Base-by-base conservation (phyloP, 1,140 invertebrate genomes). In the Drosophila seguyi region DNA sequence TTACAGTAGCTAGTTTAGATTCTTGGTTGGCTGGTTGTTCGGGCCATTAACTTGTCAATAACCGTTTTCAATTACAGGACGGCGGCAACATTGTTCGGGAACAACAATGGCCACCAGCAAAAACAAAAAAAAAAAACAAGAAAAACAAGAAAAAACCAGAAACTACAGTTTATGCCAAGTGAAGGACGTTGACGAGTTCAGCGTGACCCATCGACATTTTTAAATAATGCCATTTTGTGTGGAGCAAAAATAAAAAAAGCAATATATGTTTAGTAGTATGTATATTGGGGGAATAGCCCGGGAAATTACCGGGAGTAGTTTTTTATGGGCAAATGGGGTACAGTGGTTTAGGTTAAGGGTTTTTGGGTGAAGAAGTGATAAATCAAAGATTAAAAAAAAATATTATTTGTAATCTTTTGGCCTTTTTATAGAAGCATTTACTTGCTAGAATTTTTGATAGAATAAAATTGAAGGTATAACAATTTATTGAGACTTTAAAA, bases 131-230 rank as follows among this genome's bases (percentile, higher is more conserved):
- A 45, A 38, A 65, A 38, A 29, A 53, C 10, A 48, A 18, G 14
- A 36, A 47, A 47, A 27, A 47, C 4, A 10, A 11, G 10, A 18
- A n/a, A 29, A 34, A 25, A 60, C 20, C 27, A 36, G 18, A 34
- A 63, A 58, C 52, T 45, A 38, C 36, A 65, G 48, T 22, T 75
- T 65, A 27, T 41, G 6, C 13, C 47, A 20, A 53, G 31, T 50
- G 42, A 65, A 63, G 73, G 73, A 75, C 52, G 72, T 61, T 76
- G 84, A 68, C 79, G 83, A 79, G 71, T 66, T 61, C 79, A 72
- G 80, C 84, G 83, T 88, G 84, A 84, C 84, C 84, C 77, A 88
- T 87, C 84, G 84, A 88, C 84, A 88, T 87, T 87, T 86, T 88
- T 72, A 87, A 87, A 87, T 88, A 87, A 84, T 81, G 62, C 68